Evolutionary conservation across 1,140 invertebrate genomes (phyloP), one percentile per base, ranked within the genome.

Genomic region (Whitmania pigra): DNA sequence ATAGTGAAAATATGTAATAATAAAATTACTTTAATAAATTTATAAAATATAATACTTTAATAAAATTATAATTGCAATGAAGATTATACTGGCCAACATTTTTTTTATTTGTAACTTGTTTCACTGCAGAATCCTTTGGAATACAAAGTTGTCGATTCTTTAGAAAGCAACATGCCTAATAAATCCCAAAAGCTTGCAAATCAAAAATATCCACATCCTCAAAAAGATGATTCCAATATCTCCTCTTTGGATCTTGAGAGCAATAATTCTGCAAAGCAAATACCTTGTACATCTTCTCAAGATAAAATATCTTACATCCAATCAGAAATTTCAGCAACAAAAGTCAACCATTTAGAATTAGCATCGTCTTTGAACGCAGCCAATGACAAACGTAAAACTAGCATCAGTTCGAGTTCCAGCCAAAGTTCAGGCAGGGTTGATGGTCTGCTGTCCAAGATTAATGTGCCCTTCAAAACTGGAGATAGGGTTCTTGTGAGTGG

Each of bases 401-500:
- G 55, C 31, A 53, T 66, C 27, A 71, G 73, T 25, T 67, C 73
- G 22, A 57, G 67, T 27, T 67, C 60, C 7, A 72, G 49, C 53
- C 71, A 66, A 15, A 53, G 68, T 53, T 27, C 57, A 31, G 57
- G 57, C 11, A 63, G 29, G 57, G 22, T 53, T 27, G 22, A 43
- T 25, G 43, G 27, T 43, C 68, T 25, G 11, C 68, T 25, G 68
- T 43, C 31, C 13, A 29, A 15, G 29, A 22, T 25, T 17, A 25
- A 20, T 15, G n/a, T 55, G 40, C 54, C 73, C 9, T 80, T 92
- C 63, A 88, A 88, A 78, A 79, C 93, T 73, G 93, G 93, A 53
- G 93, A 96, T 77, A 86, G 93, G 67, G 93, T 97, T 22, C 90
- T 96, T 74, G 92, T 96, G 17, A 88, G 87, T 75, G 89, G 88